Base-by-base conservation (phyloP, 2,888 invertebrate genomes). In the Yponomeuta plumbellus region DNA sequence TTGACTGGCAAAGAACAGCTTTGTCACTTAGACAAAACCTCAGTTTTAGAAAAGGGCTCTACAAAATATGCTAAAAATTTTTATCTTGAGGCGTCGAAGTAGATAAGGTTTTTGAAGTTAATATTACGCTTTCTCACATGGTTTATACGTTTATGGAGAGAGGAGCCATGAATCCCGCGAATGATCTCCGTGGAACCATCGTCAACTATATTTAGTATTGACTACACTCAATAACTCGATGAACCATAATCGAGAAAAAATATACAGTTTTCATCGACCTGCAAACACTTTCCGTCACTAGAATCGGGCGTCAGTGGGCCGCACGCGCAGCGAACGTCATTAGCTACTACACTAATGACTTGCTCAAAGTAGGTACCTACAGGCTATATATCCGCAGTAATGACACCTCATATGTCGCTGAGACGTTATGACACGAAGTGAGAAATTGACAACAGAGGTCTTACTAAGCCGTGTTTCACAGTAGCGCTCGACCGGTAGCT, bases 311-410 rank as follows among this genome's bases (percentile, higher is more conserved):
- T 17, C 44, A 52, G 44, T 52, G 17, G 11, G 59, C 21, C 59
- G 59, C 59, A 21, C 23, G 59, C 11, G 59, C 59, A 13, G 61
- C 5, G 26, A 13, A n/a, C 61, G n/a, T 13, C 73, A 84, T 86
- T 85, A n/a, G n/a, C n/a, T n/a, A n/a, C n/a, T n/a, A 84, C 79
- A 66, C 72, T 86, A 86, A 88, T 84, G 80, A 80, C 76, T 78
- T 72, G 76, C 76, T 77, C 75, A 63, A 22, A 77, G 34, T 34
- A 34, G 34, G 34, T 34, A 34, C 34, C 34, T 80, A 77, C 78
- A 82, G 85, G 85, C 34, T 34, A 8, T 34, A 83, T 62, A 68
- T 67, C 40, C 40, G 26, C 40, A 63, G 63, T 44, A 63, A 63
- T 63, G 11, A 62, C 62, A 62, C 11, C 34, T 59, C 59, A 21